Percentiles rank a stretch among this genome's conserved stretches.
These are phyloP conservation scores for Macropis europaea DNA, from an alignment of 2,888 invertebrate species.

Conservation along the genomic window DNA sequence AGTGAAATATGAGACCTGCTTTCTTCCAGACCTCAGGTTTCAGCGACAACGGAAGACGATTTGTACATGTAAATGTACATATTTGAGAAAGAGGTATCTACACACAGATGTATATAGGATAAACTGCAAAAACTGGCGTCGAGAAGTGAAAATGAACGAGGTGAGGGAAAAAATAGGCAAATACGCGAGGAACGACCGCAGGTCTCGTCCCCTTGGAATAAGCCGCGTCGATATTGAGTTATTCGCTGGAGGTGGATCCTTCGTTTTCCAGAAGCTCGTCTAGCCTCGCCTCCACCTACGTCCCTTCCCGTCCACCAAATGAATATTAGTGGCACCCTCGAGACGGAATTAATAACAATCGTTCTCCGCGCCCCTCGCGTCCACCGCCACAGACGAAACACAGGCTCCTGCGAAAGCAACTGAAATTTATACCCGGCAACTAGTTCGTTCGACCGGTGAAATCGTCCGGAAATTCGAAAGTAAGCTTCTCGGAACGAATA, in stretches of 20 bases:
- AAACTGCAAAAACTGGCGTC: conserved; percentile 13
- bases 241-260: conserved; percentile 69
- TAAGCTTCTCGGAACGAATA: conserved; percentile 35
- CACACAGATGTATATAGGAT: too few species aligned
- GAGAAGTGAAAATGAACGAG: conserved; percentile 24
- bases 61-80: too few species aligned
- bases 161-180: conserved; percentile 49
- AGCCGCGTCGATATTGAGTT: conserved; percentile 75
- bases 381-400: conserved; percentile 61
- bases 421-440: conserved; percentile 57
- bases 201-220: conserved; percentile 62
- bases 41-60: too few species aligned
- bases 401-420: conserved; percentile 39
- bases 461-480: conserved; percentile 49
- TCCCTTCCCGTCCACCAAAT: conserved; percentile 70
- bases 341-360: conserved; percentile 77
- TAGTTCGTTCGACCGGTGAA: conserved; percentile 45
- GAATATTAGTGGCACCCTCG: conserved; percentile 78
- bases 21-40: too few species aligned
- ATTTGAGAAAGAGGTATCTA: too few species aligned
- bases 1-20: too few species aligned
- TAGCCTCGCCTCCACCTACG: conserved; percentile 51
- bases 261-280: conserved; percentile 60
- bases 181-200: conserved; percentile 52
- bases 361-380: conserved; percentile 46